phyloP scores from a whole-genome alignment of 2,113 vertebrate species.

The Chloropsis cyanopogon region DNA sequence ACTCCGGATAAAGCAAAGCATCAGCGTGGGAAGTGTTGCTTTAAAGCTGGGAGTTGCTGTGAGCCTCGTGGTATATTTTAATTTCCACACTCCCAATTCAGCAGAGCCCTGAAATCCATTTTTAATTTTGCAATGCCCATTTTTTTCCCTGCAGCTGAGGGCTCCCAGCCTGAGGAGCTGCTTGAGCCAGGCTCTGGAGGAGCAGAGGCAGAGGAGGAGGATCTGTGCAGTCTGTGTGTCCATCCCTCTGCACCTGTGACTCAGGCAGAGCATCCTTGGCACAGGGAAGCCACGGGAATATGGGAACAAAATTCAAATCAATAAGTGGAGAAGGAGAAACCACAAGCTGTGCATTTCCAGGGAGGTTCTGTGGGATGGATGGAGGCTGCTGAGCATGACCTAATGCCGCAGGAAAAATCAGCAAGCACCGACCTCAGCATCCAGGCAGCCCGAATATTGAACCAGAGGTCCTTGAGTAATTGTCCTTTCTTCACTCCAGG shows the following conservation, averaged over 20 bases:
- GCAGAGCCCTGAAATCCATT: not conserved
- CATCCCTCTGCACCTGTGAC: not conserved
- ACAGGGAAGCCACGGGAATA: not conserved
- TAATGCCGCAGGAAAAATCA: constrained; percentile 52
- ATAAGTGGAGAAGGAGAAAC: constrained; percentile 61
- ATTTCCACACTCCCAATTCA: not conserved
- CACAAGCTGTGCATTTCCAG: constrained; percentile 71
- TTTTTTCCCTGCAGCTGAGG: not conserved
- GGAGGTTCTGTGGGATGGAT: constrained; percentile 47
- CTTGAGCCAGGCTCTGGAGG: not conserved
- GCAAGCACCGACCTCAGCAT: constrained; percentile 55
- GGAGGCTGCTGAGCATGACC: constrained; percentile 69
- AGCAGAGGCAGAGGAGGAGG: not conserved
- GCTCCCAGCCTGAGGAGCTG: not conserved
- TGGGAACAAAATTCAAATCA: constrained; percentile 14
- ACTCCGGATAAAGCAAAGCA: not conserved
- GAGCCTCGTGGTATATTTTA: not conserved
- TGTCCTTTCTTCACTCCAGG: constrained; percentile 62
- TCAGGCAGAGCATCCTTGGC: not conserved
- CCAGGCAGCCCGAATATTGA: constrained; percentile 74
- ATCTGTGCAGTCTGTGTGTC: not conserved
- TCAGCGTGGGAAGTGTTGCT: not conserved
- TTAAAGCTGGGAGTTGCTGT: not conserved
- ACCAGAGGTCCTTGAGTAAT: constrained; percentile 70
- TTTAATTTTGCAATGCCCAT: not conserved